These are phyloP conservation scores for Petrocephalus microphthalmus DNA, from an alignment of 2,113 vertebrate genomes.

Conservation along the genomic window DNA sequence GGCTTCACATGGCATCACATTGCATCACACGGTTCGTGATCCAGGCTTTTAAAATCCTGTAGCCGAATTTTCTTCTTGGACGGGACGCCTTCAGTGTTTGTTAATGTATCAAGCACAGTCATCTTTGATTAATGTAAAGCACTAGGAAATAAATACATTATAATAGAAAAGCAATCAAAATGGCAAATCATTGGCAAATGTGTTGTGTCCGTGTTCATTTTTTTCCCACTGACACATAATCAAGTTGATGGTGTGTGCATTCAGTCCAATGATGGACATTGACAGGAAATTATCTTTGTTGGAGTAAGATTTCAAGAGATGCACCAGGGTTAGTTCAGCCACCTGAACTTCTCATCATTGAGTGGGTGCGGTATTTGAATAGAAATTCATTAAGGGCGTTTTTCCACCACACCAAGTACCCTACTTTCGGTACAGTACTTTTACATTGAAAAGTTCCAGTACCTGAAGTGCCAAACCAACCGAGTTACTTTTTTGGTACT, in stretches of 20 bases:
- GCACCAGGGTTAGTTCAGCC: no score
- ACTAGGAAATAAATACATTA: slow-evolving; percentile 9
- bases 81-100: background rate
- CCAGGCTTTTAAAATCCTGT: background rate
- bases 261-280: background rate
- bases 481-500: no score
- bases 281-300: background rate
- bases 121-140: background rate
- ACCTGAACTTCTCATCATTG: no score
- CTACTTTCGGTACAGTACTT: no score
- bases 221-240: background rate
- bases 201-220: background rate
- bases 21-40: background rate
- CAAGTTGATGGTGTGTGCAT: background rate
- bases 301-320: background rate
- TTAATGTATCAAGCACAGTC: background rate
- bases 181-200: background rate
- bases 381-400: no score
- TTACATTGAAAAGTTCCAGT: no score
- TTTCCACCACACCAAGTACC: no score
- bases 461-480: no score
- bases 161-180: background rate
- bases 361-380: no score
- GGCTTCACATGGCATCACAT: background rate
- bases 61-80: background rate